Base-by-base conservation (phyloP, 2,113 vertebrate genomes). In the Progne subis region DNA sequence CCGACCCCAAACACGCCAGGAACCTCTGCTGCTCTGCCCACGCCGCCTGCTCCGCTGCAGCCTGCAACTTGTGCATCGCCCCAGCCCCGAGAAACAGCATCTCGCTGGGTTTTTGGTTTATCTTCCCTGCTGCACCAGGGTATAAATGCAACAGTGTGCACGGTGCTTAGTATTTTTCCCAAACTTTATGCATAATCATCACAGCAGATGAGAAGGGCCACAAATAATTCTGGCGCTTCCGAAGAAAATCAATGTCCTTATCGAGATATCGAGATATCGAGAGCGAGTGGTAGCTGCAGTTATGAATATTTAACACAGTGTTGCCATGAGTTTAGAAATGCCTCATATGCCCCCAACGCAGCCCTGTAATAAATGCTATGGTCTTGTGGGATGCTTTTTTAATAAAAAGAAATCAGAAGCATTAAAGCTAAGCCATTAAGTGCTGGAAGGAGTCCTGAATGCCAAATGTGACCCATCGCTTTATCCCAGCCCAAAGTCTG, bases 341-440 rank as follows among this genome's bases (percentile, higher is more conserved):
- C n/a, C n/a, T n/a, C n/a, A n/a, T n/a, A n/a, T n/a, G n/a, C 64
- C 90, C 97, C 83, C 78, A 86, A 0, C 69, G 56, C 65, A 96
- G 97, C 87, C 44, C 37, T 91, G 91, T 72, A 93, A 96, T 90
- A 88, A 92, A 85, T 69, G 65, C 82, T 69, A 29, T 26, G 92
- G 92, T 52, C 96, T 94, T 91, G 82, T 77, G 96, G 96, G 96
- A 96, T 92, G 64, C 80, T 97, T 97, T 97, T 96, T 71, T 75
- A 90, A 91, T 95, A 87, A 85, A 79, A 96, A 97, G 96, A 96
- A 97, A 97, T 97, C 97, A 97, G 96, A 94, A 72, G 43, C 95
- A 97, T 97, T 97, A 96, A 97, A 97, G 94, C 95, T 47, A 69
- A 90, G 94, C 92, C 97, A 95, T 97, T 96, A 97, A 96, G 96